Base-by-base conservation (phyloP, 2,113 vertebrate genomes). In the Anolis sagrei region DNA sequence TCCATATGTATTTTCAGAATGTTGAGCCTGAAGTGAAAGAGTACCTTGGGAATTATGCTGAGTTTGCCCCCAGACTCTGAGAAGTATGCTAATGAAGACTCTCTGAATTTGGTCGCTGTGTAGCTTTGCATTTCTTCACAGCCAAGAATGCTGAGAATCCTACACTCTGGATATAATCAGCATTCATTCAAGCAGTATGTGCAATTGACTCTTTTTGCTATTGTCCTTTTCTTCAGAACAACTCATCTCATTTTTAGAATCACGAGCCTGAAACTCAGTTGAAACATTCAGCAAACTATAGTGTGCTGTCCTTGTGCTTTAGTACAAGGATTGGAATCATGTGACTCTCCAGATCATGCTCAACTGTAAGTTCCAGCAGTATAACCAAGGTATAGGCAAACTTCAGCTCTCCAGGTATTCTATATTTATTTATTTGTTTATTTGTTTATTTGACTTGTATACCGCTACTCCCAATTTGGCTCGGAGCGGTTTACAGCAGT, bases 1-100 rank as follows among this genome's bases (percentile, higher is more conserved):
- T 94, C 94, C 93, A 93, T 94, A 93, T 94, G 94, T 92, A 90
- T 81, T 90, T 85, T 79, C 27, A 86, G 85, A 89, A 93, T 89
- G 88, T 86, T 89, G 86, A 91, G 92, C 89, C 91, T 91, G 83
- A 77, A 93, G 91, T 84, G 94, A 84, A 89, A 86, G 89, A 83
- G 61, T 1, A 1, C 90, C 88, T 39, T 8, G 7, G 87, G 90
- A 95, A 91, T 94, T 94, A 94, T 93, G 70, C 86, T 44, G 85
- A 91, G 87, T 90, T 92, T 44, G n/a, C 85, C 78, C 92, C 64
- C 91, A 92, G 92, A 93, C 90, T 87, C 91, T 86, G 91, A 93
- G 91, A 83, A 91, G 89, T 13, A n/a, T 89, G 85, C 91, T 93
- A 86, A 25, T 82, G 87, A 91, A 88, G 93, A 93, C 88, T 82